Conservation (phyloP, 2,888 invertebrate genomes). For the Strigamia maritima region DNA sequence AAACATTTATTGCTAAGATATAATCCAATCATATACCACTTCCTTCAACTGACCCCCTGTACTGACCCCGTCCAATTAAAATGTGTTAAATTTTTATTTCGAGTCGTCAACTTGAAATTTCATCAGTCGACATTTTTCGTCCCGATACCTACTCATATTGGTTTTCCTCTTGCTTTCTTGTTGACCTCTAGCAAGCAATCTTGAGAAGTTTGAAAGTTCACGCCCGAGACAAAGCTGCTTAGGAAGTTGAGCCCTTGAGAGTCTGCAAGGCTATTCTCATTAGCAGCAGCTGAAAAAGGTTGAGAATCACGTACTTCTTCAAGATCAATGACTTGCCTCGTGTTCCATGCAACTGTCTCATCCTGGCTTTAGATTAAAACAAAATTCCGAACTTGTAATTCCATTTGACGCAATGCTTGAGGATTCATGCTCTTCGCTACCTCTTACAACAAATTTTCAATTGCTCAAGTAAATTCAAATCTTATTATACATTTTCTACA, state of each 20-base stretch:
- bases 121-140: background rate
- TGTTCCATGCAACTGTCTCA: conserved; percentile 4
- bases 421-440: background rate
- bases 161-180: conserved; percentile 4
- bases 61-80: background rate
- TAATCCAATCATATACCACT: no score
- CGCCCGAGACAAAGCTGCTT: conserved; percentile 4
- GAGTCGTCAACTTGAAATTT: background rate
- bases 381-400: background rate
- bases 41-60: no score
- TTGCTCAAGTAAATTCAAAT: background rate
- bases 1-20: no score
- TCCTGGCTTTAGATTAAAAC: background rate
- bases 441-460: background rate
- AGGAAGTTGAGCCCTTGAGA: conserved; percentile 4
- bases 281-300: background rate
- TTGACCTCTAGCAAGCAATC: background rate
- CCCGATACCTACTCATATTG: background rate
- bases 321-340: background rate
- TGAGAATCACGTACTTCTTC: background rate
- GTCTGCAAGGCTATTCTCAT: conserved; percentile 4
- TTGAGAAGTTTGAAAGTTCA: background rate
- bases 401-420: background rate
- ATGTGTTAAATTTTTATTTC: background rate
- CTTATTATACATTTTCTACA: background rate